Percentiles rank a stretch among this genome's conserved stretches.
Conservation (phyloP, 2,797 vertebrate genomes). For the Eulemur mongoz region DNA sequence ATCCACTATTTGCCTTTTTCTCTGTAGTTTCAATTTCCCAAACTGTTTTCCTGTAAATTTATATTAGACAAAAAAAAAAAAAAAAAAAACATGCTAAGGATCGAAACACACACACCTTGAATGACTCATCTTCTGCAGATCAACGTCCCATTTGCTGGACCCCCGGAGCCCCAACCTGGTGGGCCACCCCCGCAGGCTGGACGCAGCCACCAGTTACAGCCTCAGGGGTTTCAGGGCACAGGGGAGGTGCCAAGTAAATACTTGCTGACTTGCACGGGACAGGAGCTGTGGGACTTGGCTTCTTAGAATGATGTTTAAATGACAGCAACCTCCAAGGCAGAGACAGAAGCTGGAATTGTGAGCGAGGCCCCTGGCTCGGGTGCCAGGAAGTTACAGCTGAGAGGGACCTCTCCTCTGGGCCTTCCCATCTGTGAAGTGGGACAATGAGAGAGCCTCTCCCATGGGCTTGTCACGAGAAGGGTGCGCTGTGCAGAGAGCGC, state of each 20-base stretch:
- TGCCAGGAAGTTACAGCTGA: neutral
- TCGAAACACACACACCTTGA: neutral
- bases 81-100: neutral
- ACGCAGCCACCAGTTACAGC: neutral
- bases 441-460: neutral
- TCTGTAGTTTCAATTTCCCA: neutral
- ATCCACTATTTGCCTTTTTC: neutral
- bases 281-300: neutral
- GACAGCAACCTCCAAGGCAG: neutral
- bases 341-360: neutral
- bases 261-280: conserved; percentile 12
- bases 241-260: neutral
- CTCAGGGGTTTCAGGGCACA: neutral
- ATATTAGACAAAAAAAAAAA: neutral
- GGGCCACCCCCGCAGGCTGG: too few relatives aligned
- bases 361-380: neutral
- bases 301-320: neutral
- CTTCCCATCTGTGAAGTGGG: neutral
- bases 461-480: accelerated
- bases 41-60: neutral
- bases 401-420: neutral
- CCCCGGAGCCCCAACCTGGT: neutral
- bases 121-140: neutral
- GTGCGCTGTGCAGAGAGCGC: accelerated
- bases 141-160: neutral